Base-by-base conservation (phyloP, 1,140 invertebrate genomes). In the Orius laevigatus region DNA sequence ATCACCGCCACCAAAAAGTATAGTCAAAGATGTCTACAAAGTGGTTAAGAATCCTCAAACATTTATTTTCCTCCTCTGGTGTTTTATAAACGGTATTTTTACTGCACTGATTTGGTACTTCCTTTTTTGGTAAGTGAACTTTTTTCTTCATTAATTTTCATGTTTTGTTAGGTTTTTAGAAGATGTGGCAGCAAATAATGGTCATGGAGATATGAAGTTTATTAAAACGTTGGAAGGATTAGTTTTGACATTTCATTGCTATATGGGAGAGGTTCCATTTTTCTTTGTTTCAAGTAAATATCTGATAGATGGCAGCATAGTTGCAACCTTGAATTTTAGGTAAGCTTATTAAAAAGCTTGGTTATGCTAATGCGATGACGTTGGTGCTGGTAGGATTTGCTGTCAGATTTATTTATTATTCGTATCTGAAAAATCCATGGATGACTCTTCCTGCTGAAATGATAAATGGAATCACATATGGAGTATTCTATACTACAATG, bases 61-160 rank as follows among this genome's bases (percentile, higher is more conserved):
- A 4, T 25, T 25, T 25, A 25, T 83, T 2, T 85, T 86, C 58
- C 64, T 85, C 15, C n/a, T 79, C 9, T 86, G 84, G 75, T 84
- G 86, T 48, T 73, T 90, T 48, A 69, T 76, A 3, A 77, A 86
- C 39, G 90, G 90, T 1, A 70, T 90, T 49, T 82, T 84, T 50
- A 90, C 84, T 0, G 85, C 79, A 0, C 62, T 90, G 1, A 68
- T 91, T 11, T 92, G 89, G 84, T 77, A 86, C 49, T 94, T 87
- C 61, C 64, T 91, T 1, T 84, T 87, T 56, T 84, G 80, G 76
- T 67, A 57, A 56, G 46, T 25, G 8, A 25, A 25, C 25, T 25
- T 25, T 25, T 25, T 25, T 25, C 8, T 8, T 25, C 25, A 25
- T 25, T n/a, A n/a, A n/a, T n/a, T n/a, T n/a, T n/a, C n/a, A n/a